Percentiles rank a stretch among this genome's conserved stretches.
phyloP scores from a whole-genome alignment of 2,113 vertebrate species.

The Peromyscus polionotus region DNA sequence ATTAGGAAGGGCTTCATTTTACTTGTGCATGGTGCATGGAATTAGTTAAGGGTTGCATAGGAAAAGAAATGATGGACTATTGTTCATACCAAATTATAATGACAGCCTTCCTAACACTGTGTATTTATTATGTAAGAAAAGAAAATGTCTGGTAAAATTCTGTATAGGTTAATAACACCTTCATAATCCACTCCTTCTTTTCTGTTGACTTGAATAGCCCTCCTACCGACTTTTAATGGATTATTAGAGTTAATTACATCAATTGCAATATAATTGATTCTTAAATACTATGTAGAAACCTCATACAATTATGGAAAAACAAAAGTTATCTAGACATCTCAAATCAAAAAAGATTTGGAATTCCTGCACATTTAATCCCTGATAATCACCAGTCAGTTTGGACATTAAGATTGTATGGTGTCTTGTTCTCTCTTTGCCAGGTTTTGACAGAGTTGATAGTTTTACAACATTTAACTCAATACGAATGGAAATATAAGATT shows the following conservation, averaged over 20 bases:
- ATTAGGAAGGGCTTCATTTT: conserved; percentile 88
- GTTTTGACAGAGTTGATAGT: conserved; percentile 93
- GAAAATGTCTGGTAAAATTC: conserved; percentile 92
- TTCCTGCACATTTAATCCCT: conserved; percentile 92
- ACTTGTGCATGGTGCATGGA: conserved; percentile 87
- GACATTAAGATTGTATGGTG: conserved; percentile 92
- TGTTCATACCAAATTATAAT: conserved; percentile 92
- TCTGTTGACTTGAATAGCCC: conserved; percentile 93
- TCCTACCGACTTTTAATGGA: conserved; percentile 94
- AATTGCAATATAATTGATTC: conserved; percentile 95
- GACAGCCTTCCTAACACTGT: conserved; percentile 90
- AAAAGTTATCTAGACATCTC: conserved; percentile 93
- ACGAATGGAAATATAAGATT: conserved; percentile 91
- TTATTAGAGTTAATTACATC: conserved; percentile 95
- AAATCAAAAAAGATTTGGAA: conserved; percentile 92
- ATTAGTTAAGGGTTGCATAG: conserved; percentile 90
- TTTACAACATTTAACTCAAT: conserved; percentile 92
- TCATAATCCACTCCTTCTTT: conserved; percentile 90
- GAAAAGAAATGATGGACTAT: conserved; percentile 89
- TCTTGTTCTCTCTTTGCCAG: conserved; percentile 91
- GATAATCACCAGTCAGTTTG: conserved; percentile 92
- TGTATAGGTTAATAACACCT: conserved; percentile 94
- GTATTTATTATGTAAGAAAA: conserved; percentile 92
- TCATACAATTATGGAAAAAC: conserved; percentile 93
- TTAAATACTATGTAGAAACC: conserved; percentile 93